Conservation (phyloP, 2,113 vertebrate species). For the Gambusia affinis region DNA sequence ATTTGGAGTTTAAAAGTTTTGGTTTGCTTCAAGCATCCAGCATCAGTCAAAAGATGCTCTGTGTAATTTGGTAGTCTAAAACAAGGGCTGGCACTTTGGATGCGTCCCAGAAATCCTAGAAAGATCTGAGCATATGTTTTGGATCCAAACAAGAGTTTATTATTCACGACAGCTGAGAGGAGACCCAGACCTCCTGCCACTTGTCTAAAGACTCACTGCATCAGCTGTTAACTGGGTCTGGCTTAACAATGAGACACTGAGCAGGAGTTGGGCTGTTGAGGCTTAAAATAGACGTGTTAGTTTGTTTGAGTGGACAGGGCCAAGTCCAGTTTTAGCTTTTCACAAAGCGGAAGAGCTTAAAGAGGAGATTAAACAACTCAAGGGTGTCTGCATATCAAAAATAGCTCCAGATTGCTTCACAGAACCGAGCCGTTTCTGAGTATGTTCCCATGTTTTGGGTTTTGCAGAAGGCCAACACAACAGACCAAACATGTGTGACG, state of each 20-base stretch:
- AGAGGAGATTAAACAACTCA: constrained; percentile 54
- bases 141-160: constrained; percentile 49
- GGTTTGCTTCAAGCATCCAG: not conserved
- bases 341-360: constrained; percentile 42
- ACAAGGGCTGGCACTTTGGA: constrained; percentile 19
- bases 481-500: constrained; percentile 91
- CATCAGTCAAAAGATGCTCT: not conserved
- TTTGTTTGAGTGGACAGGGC: constrained; percentile 14
- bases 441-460: constrained; percentile 4
- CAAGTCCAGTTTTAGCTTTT: constrained; percentile 64
- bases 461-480: constrained; percentile 62
- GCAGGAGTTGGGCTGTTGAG: constrained; percentile 4
- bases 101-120: constrained; percentile 36
- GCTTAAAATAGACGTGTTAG: constrained; percentile 72
- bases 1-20: not conserved
- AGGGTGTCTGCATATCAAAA: constrained; percentile 33
- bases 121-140: constrained; percentile 50
- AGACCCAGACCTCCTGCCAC: constrained; percentile 43
- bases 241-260: constrained; percentile 54
- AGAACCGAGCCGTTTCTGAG: not conserved
- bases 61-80: not conserved
- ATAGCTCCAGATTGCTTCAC: constrained; percentile 36
- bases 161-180: constrained; percentile 72
- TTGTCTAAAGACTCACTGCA: constrained; percentile 64
- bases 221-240: constrained; percentile 71